phyloP scores from a whole-genome alignment of 2,113 vertebrate species.

The Phodopus roborovskii region DNA sequence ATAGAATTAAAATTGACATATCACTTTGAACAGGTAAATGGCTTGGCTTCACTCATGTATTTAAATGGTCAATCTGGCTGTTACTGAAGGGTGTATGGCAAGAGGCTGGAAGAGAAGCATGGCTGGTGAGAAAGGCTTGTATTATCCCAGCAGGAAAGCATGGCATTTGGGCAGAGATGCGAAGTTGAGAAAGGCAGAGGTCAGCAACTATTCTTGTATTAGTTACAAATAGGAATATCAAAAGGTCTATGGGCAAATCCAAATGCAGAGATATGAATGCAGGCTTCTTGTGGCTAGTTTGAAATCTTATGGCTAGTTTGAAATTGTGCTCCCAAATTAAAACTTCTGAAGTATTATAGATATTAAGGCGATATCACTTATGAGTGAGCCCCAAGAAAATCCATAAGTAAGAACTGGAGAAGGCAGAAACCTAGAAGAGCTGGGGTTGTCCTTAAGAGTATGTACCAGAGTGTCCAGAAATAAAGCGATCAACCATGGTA shows the following conservation, averaged over 20 bases:
- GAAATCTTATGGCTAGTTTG: not conserved
- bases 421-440: not conserved
- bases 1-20: not conserved
- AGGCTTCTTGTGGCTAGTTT: not conserved
- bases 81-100: not conserved
- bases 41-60: not conserved
- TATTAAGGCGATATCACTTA: not conserved
- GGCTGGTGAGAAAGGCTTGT: not conserved
- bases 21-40: not conserved
- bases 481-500: not conserved
- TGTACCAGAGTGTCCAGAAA: not conserved
- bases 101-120: not conserved
- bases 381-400: not conserved
- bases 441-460: not conserved
- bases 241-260: not conserved
- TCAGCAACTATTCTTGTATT: not conserved
- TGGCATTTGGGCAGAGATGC: not conserved
- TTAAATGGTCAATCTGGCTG: not conserved
- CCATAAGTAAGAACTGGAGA: not conserved
- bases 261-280: not conserved
- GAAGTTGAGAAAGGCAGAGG: not conserved
- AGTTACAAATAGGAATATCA: conserved; percentile 2
- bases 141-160: not conserved
- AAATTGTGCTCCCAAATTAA: not conserved
- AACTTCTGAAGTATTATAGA: not conserved